phyloP scores from a whole-genome alignment of 2,113 vertebrate genomes.

The Python bivittatus region DNA sequence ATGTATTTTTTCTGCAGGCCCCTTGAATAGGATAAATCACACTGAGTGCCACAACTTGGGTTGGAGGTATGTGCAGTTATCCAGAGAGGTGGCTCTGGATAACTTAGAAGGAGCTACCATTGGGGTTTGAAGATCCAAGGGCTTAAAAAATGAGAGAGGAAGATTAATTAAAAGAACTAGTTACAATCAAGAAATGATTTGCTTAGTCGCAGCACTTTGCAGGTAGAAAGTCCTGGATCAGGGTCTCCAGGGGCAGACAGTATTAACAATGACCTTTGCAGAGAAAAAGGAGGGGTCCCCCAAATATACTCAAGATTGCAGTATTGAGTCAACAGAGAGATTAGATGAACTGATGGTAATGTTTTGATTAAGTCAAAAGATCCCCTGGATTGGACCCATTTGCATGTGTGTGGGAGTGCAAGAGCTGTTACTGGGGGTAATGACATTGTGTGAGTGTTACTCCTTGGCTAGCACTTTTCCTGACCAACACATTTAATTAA shows the following conservation, averaged over 20 bases:
- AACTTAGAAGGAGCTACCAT: background rate
- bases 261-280: background rate
- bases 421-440: background rate
- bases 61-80: background rate
- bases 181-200: background rate
- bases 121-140: background rate
- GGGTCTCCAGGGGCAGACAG: background rate
- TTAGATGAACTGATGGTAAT: background rate
- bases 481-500: background rate
- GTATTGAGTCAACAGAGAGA: background rate
- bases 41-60: background rate
- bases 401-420: background rate
- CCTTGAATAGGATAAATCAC: constrained; percentile 1
- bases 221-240: background rate
- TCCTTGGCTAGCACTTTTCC: background rate
- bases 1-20: constrained; percentile 35
- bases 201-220: background rate
- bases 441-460: background rate
- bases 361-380: background rate
- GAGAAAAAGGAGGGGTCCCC: background rate
- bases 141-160: background rate
- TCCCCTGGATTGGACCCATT: background rate
- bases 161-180: background rate
- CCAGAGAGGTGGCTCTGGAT: too few species aligned
- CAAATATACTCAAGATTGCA: background rate